Evolutionary conservation across 1,140 invertebrate species (phyloP), one percentile per base, ranked within the genome.

Genomic region (Ridgeia piscesae): DNA sequence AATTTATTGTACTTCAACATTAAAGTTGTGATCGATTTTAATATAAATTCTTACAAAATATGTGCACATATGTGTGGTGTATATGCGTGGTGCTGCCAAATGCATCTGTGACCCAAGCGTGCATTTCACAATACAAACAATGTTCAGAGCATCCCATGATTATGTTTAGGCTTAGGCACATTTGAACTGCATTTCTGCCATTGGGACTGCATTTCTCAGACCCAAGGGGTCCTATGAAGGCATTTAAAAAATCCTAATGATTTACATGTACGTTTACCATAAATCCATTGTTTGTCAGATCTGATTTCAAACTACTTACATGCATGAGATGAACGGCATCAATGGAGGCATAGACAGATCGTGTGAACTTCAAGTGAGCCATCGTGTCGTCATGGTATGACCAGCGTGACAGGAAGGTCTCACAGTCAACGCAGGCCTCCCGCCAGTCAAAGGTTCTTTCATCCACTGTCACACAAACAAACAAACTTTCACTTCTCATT

Each of bases 281-380:
- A 77, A 77, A 77, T 77, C 17, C n/a, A 33, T 33, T 34, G 4
- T 89, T n/a, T n/a, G n/a, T n/a, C n/a, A n/a, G n/a, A n/a, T n/a
- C n/a, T 31, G 89, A 90, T 4, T 11, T 90, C 89, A 34, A 90
- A 90, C n/a, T 91, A 33, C 88, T 48, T 92, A 95, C 95, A 93
- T 95, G 94, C 94, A 95, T 94, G 27, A 95, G 92, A 93, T 95
- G 95, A 1, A 95, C 95, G 91, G 93, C 92, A 93, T 95, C 95
- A 6, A 95, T 94, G 48, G 94, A 93, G 33, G 94, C 95, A 94
- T 93, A 95, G 33, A 95, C 91, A 17, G 89, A 92, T 33, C 93
- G 92, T 89, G 48, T 94, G 35, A 93, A 94, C 17, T 92, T 92
- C 35, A 95, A 94, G 77, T 94, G 94, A 21, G 94, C 92, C 91